Base-by-base conservation (phyloP, 2,888 invertebrate species). In the Dusona sp. region DNA sequence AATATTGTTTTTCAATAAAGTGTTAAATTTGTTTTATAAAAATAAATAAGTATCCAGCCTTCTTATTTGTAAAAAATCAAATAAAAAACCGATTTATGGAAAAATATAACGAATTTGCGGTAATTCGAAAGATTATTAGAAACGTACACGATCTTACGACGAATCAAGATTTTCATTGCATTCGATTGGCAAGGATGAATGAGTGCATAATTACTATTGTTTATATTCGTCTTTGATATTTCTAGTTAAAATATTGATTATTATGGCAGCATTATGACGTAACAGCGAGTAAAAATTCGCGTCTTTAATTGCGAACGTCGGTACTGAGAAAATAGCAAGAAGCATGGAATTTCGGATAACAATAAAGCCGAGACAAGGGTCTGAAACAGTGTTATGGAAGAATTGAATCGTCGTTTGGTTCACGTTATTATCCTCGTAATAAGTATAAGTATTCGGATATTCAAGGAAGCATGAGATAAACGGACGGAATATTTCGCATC, bases 321-420 rank as follows among this genome's bases (percentile, higher is more conserved):
- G n/a, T 4, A 42, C 42, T 2, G 9, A 19, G n/a, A 67, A 61
- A 68, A 19, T 54, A 42, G 54, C 8, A 33, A 29, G 38, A 77
- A 48, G 25, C 38, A 74, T 75, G 68, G 38, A 75, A 75, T 68
- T 75, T 42, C 16, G 54, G 42, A 70, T 45, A 70, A 70, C 75
- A 68, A 42, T 38, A 54, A 77, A 57, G 51, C n/a, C n/a, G 45
- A 38, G 11, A 25, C 70, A 36, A 33, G n/a, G 65, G 38, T 36
- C 38, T 38, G n/a, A 51, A 67, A 38, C 29, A 45, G 29, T 25
- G 22, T 75, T n/a, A 29, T 25, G 45, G 29, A 33, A 75, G 45
- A 3, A 64, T 29, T 45, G 3, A 29, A 42, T 74, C 61, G 4
- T 25, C 38, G 42, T 22, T 74, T 19, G 22, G 25, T 16, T 38